Percentiles rank a stretch among this genome's conserved stretches.
These are phyloP conservation scores for Aphelenchoides besseyi DNA, from an alignment of 1,140 invertebrate species.

Conservation along the genomic window DNA sequence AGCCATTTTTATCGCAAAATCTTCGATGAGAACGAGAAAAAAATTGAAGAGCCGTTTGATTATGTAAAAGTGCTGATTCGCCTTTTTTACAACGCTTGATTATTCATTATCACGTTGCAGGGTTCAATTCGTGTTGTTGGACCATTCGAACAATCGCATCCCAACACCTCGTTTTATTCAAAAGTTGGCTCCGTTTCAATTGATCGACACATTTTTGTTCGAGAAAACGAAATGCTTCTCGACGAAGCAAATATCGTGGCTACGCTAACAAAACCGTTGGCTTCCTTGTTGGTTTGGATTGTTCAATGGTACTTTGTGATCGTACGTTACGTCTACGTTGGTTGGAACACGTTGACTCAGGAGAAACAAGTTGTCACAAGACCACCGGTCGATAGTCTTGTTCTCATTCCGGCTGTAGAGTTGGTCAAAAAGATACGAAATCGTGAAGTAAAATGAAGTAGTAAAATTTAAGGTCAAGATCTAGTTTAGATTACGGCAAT, in stretches of 20 bases:
- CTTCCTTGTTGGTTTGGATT: background rate
- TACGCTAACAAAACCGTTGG: background rate
- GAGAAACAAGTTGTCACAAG: background rate
- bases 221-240: background rate
- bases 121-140: too few relatives aligned
- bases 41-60: too few relatives aligned
- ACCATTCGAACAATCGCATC: too few relatives aligned
- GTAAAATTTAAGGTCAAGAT: too few relatives aligned
- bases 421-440: conserved; percentile 38
- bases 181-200: too few relatives aligned
- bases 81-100: too few relatives aligned
- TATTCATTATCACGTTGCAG: too few relatives aligned
- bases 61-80: too few relatives aligned
- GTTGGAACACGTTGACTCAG: background rate
- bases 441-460: conserved; percentile 33
- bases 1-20: background rate
- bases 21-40: background rate
- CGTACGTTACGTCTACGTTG: background rate
- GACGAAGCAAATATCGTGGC: background rate
- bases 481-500: background rate
- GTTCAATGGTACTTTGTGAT: conserved; percentile 1
- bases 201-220: too few relatives aligned
- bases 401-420: background rate
- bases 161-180: too few relatives aligned
- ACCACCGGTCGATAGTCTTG: background rate